Conservation (phyloP, 2,113 vertebrate genomes). For the Pithys albifrons region DNA sequence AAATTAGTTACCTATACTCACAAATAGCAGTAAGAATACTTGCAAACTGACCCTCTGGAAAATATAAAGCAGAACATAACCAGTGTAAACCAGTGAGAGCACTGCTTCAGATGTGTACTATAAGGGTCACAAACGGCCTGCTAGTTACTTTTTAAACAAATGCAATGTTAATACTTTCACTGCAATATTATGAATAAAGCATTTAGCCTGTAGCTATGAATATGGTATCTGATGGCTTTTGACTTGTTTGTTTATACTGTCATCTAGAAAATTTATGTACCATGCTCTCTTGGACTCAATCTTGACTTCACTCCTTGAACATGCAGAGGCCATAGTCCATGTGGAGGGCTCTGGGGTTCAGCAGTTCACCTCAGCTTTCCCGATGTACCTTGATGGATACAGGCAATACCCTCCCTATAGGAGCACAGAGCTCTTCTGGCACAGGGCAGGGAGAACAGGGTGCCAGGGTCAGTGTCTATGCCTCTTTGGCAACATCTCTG, state of each 20-base stretch:
- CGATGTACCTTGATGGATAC: accelerated
- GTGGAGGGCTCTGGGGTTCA: not conserved
- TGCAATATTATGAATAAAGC: conserved; percentile 67
- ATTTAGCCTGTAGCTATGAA: conserved; percentile 61
- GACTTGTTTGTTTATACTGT: not conserved
- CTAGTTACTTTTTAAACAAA: conserved; percentile 89
- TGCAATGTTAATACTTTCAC: conserved; percentile 81
- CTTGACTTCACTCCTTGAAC: not conserved
- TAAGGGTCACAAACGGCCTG: conserved; percentile 75
- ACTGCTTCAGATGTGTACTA: conserved; percentile 66
- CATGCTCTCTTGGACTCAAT: not conserved
- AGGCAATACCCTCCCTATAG: accelerated
- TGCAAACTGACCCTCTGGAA: conserved; percentile 59
- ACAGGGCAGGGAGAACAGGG: accelerated
- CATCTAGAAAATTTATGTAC: not conserved
- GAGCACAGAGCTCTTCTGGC: not conserved
- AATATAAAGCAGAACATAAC: conserved; percentile 62
- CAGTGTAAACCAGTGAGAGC: conserved; percentile 69
- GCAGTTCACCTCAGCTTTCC: not conserved
- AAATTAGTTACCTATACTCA: conserved; percentile 74
- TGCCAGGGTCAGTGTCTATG: not conserved
- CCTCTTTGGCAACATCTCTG: not conserved
- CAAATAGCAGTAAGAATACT: conserved; percentile 45
- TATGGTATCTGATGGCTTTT: not conserved
- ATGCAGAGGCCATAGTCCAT: not conserved